Evolutionary conservation across 1,140 invertebrate genomes (phyloP), one percentile per base, ranked within the genome.

Genomic region (Chionoecetes opilio): DNA sequence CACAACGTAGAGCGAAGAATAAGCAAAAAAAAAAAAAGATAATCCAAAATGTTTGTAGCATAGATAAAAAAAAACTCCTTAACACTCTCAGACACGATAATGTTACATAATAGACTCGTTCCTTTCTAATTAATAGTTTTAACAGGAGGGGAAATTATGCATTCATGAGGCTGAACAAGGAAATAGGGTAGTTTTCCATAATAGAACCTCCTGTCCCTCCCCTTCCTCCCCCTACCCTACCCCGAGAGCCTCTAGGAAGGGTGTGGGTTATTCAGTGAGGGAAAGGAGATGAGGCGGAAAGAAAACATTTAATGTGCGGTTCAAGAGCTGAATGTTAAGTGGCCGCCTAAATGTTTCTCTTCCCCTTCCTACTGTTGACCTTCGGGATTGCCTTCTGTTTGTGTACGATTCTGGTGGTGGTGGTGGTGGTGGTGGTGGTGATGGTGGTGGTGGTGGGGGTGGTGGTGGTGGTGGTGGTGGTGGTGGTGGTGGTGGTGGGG

Each of bases 141-240:
- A 26, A n/a, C 5, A 21, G 21, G 63, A n/a, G 21, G 21, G 21
- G 63, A 17, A 53, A 75, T 75, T 75, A 75, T 1, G 63, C n/a
- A 75, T 75, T 75, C 63, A 75, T 75, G 63, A 75, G 21, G 63
- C n/a, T 75, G 5, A n/a, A n/a, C 63, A 26, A n/a, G 63, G n/a
- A 75, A 63, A 75, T n/a, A 75, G 63, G 21, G 21, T 75, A 75
- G n/a, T 75, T 75, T 75, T 75, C 63, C 63, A n/a, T 75, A 75
- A 75, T 5, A 75, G 21, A 75, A 75, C n/a, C n/a, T 75, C 63
- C 9, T 53, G n/a, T n/a, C n/a, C n/a, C n/a, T n/a, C n/a, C n/a
- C n/a, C 41, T 46, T 14, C 41, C 41, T 46, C 5, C 14, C 41
- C 5, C 41, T 46, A 14, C 41, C n/a, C n/a, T n/a, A n/a, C n/a